Evolutionary conservation across 2,797 vertebrate genomes (phyloP), one percentile per base, ranked within the genome.

Genomic region (Labeo calbasu): DNA sequence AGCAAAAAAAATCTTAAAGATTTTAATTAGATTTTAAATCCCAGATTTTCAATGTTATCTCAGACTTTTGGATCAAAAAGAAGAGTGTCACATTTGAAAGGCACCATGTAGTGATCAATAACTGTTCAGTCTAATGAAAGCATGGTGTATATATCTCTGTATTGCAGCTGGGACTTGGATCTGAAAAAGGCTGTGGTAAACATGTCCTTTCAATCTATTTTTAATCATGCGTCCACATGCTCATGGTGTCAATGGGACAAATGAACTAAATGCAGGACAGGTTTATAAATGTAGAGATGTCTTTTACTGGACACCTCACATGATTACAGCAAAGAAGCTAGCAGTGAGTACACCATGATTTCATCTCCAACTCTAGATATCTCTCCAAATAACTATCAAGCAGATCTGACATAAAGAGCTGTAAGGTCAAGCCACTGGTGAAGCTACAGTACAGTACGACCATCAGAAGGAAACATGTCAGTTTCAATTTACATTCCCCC

Each of bases 161-260:
- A 55, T 19, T 76, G 48, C 48, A 55, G 48, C 10, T 51, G 19
- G 17, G 21, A 10, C 21, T 68, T n/a, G 51, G 59, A 77, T 77
- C 12, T 23, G 61, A 68, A 68, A 7, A 12, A 48, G 53, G n/a
- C 23, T 0, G 1, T 53, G 4, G 32, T 55, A 66, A 59, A 77
- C 75, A 57, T 36, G 32, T 53, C 63, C 48, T 28, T 83, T 65
- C 14, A 21, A 68, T 83, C 73, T 71, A 84, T 78, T 84, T 71
- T 79, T 78, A 77, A 66, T 77, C 19, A 4, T 23, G 43, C 11
- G 66, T 72, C 40, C 82, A 36, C 82, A 70, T 83, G 72, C 40
- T 77, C 55, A 36, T 13, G 55, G 32, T 51, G 53, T 79, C 43
- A 78, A 40, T 71, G 10, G 43, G 76, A 53, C 83, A 79, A 70